A percentile compares a stretch with the other conserved stretches of the same genome.
These are phyloP conservation scores for Bembecia ichneumoniformis DNA, from an alignment of 2,888 invertebrate species.

Conservation along the genomic window DNA sequence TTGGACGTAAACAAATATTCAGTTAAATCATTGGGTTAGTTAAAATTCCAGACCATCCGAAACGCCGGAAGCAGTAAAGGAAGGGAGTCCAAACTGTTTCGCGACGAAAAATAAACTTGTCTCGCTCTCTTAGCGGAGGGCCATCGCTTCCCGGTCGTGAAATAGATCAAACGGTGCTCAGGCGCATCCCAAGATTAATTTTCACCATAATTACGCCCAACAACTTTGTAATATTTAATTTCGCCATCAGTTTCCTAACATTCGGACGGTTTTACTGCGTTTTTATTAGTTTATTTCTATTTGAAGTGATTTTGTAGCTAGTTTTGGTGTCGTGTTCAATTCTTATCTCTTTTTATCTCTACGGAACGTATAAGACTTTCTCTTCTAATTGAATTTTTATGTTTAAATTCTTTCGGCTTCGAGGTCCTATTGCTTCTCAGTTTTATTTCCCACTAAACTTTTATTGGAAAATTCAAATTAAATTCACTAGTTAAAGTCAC, in stretches of 20 bases:
- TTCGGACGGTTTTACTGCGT: slow-evolving; percentile 13
- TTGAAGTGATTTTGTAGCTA: neutral
- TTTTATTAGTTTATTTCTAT: slow-evolving; percentile 1
- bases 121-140: slow-evolving; percentile 4
- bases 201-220: slow-evolving; percentile 42
- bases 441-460: no score
- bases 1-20: neutral
- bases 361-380: neutral
- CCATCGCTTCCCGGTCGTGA: slow-evolving; percentile 40
- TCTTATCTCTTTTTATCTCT: neutral
- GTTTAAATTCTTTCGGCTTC: no score
- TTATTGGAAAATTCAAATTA: no score
- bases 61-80: slow-evolving; percentile 31
- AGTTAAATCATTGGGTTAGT: slow-evolving; percentile 18
- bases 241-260: slow-evolving; percentile 16
- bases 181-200: slow-evolving; percentile 34
- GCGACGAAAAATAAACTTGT: slow-evolving; percentile 31
- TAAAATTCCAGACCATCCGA: slow-evolving; percentile 27
- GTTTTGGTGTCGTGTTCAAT: neutral
- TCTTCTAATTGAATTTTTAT: no score
- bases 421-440: no score
- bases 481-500: no score
- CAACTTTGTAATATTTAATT: slow-evolving; percentile 22
- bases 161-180: slow-evolving; percentile 49
- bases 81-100: slow-evolving; percentile 28